These are phyloP conservation scores for Ctena decussata DNA, from an alignment of 2,888 invertebrate genomes.

Conservation along the genomic window DNA sequence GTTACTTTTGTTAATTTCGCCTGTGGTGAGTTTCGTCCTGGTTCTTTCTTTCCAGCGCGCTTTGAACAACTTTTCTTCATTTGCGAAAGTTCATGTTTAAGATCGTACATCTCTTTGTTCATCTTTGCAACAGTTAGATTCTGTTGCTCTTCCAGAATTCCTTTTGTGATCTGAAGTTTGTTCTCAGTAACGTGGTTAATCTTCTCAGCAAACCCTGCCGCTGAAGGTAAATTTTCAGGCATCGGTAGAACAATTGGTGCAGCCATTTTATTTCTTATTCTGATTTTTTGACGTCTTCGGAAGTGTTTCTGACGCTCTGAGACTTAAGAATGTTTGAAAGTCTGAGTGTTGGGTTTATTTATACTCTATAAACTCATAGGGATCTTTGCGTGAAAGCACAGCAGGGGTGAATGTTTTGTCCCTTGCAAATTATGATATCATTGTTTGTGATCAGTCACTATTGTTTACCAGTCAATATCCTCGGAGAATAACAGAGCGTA, in stretches of 20 bases:
- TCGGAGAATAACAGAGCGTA: neutral
- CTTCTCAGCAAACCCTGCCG: conserved; percentile 51
- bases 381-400: conserved; percentile 1
- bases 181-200: conserved; percentile 56
- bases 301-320: neutral
- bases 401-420: neutral
- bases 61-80: conserved; percentile 32
- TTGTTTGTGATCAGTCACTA: neutral
- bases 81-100: conserved; percentile 50
- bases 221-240: conserved; percentile 49
- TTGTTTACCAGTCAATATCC: neutral
- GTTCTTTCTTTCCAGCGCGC: conserved; percentile 45
- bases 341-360: neutral
- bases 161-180: conserved; percentile 43
- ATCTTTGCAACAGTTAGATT: conserved; percentile 47
- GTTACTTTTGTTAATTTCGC: conserved; percentile 47
- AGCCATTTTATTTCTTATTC: conserved; percentile 31
- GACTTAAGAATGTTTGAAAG: neutral
- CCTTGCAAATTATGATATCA: neutral
- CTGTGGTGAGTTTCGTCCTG: conserved; percentile 48
- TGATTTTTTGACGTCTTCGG: neutral
- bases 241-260: conserved; percentile 53
- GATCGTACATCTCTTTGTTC: conserved; percentile 56
- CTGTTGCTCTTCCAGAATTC: conserved; percentile 34
- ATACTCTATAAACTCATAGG: neutral